Evolutionary conservation across 2,888 invertebrate species (phyloP), one percentile per base, ranked within the genome.

Genomic region (Portevinia maculata): DNA sequence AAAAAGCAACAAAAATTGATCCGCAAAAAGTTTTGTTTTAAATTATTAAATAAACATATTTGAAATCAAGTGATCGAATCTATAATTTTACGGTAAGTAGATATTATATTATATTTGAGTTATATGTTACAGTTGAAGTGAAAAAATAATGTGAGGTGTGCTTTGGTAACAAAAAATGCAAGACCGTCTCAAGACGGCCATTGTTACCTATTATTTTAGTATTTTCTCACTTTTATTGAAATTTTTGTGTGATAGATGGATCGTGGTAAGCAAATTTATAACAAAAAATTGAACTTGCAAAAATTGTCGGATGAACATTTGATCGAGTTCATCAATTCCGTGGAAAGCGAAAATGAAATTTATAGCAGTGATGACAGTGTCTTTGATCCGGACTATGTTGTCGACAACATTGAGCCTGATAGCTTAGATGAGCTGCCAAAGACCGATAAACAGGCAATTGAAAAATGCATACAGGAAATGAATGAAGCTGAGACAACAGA

Each of bases 291-390:
- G 5, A 41, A 41, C 41, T 41, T 41, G 1, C 1, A 13, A 17
- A 0, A 41, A 41, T 41, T 41, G 1, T 41, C 41, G 41, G 17
- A 41, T 41, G n/a, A n/a, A n/a, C n/a, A n/a, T n/a, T n/a, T n/a
- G n/a, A n/a, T n/a, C n/a, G n/a, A n/a, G n/a, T n/a, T n/a, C n/a
- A n/a, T n/a, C n/a, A n/a, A n/a, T n/a, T n/a, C n/a, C n/a, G n/a
- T n/a, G n/a, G n/a, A n/a, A 41, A 41, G 41, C 41, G 41, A 41
- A 41, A 15, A 41, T 41, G 41, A 41, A 41, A 41, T 37, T 30
- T 30, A 30, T 37, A 37, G 9, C 11, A 37, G 37, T n/a, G 9
- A 37, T 37, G 11, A n/a, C 3, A 37, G n/a, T n/a, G n/a, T n/a
- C n/a, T n/a, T n/a, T n/a, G n/a, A n/a, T n/a, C n/a, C n/a, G n/a